These are phyloP conservation scores for Teleogryllus occipitalis DNA, from an alignment of 1,140 invertebrate species.

Conservation along the genomic window DNA sequence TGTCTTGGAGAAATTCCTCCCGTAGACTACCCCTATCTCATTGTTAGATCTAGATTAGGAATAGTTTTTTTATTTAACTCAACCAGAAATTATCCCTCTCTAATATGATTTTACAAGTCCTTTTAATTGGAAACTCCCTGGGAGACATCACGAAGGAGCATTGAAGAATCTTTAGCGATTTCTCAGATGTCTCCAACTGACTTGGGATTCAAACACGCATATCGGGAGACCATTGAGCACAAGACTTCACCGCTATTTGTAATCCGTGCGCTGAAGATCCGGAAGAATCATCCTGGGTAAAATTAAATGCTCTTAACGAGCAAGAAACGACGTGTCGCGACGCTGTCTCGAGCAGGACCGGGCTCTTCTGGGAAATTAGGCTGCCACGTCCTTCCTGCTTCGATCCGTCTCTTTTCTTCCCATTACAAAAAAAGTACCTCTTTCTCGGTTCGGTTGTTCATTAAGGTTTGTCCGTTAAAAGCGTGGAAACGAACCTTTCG, in stretches of 20 bases:
- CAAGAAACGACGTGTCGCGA: background rate
- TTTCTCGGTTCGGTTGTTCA: background rate
- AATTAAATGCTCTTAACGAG: background rate
- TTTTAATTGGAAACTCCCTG: too few species aligned
- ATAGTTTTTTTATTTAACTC: too few species aligned
- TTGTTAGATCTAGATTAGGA: too few species aligned
- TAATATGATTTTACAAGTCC: too few species aligned
- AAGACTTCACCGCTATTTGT: background rate
- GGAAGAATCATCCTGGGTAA: background rate
- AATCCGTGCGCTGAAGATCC: background rate
- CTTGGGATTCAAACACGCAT: too few species aligned
- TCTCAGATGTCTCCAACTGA: too few species aligned
- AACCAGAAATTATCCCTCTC: too few species aligned
- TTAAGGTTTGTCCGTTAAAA: background rate
- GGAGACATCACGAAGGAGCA: too few species aligned
- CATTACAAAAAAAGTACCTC: background rate
- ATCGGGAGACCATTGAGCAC: too few species aligned
- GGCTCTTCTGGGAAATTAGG: background rate
- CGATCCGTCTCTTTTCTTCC: background rate
- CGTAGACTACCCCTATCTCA: too few species aligned
- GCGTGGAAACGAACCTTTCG: background rate
- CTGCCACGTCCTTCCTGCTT: background rate
- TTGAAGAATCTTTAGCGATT: too few species aligned
- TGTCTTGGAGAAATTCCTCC: too few species aligned
- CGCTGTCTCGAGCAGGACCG: background rate